A percentile compares a stretch with the other conserved stretches of the same genome.
phyloP scores from a whole-genome alignment of 53 echinoderm and acorn worm species.

The Zoroaster sp. region DNA sequence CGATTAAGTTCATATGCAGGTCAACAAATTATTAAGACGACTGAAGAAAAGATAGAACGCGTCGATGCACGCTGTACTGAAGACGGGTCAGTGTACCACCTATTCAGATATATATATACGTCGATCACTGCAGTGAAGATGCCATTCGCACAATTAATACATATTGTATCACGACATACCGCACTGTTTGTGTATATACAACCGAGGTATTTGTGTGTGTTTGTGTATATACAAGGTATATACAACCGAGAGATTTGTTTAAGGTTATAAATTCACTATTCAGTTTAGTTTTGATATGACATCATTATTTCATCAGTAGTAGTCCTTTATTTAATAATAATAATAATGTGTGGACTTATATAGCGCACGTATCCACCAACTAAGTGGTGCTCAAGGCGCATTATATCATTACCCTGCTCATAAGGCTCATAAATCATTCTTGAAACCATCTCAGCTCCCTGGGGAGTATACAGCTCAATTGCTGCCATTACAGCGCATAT shows the following conservation, averaged over 20 bases:
- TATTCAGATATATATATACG: too few relatives aligned
- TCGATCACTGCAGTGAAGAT: not conserved
- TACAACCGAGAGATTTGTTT: not conserved
- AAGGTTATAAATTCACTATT: not conserved
- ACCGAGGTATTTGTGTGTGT: not conserved
- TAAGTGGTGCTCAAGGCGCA: too few relatives aligned
- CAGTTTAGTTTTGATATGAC: not conserved
- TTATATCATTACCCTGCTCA: too few relatives aligned
- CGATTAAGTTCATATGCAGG: not conserved
- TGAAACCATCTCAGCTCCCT: too few relatives aligned
- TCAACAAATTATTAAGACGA: not conserved
- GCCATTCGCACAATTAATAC: not conserved
- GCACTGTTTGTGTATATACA: not conserved
- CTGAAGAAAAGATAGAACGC: not conserved
- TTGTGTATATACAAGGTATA: not conserved
- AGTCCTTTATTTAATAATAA: too few relatives aligned
- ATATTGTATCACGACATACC: not conserved
- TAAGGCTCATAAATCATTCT: too few relatives aligned
- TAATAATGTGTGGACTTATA: too few relatives aligned
- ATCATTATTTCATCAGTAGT: too few relatives aligned
- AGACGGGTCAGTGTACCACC: not conserved
- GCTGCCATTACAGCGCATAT: too few relatives aligned
- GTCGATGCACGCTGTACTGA: not conserved
- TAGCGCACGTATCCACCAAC: too few relatives aligned
- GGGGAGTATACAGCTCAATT: too few relatives aligned